Evolutionary conservation across 2,888 invertebrate genomes (phyloP), one percentile per base, ranked within the genome.

Genomic region (Cryptophagus acutangulus): DNA sequence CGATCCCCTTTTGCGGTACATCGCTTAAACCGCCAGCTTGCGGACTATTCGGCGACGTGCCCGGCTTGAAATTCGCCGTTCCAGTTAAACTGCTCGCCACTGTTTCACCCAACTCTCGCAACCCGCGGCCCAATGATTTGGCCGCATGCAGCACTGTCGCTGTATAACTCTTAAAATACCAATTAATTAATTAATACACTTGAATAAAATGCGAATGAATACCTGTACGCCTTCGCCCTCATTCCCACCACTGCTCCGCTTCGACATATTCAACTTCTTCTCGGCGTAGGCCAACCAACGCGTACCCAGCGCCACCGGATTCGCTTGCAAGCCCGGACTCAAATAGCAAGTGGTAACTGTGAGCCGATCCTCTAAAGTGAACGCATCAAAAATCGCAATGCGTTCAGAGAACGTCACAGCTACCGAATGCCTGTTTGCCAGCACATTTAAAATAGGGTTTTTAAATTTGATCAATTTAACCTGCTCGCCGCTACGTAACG

Each of bases 141-240:
- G 95, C 95, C 1, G 93, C 94, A 70, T 93, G 90, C 6, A 96
- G 77, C 37, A 95, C 89, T 1, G 93, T 90, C 1, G 95, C 94
- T 31, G 94, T 93, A 57, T 88, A 88, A 64, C 87, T 87, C 61
- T 89, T 82, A 9, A 87, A 57, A 38, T n/a, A n/a, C n/a, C n/a
- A n/a, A n/a, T n/a, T n/a, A n/a, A n/a, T n/a, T n/a, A 48, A 39
- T 9, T 17, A 35, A 35, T 25, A 9, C n/a, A n/a, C n/a, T n/a
- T n/a, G n/a, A n/a, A n/a, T n/a, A n/a, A n/a, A n/a, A n/a, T n/a
- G n/a, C n/a, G n/a, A n/a, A n/a, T n/a, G n/a, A n/a, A n/a, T 55
- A 68, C 69, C 57, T 67, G 69, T 17, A 69, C 64, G 17, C 68
- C 69, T 55, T 69, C 69, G 68, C 82, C 83, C 69, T 87, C 87